These are phyloP conservation scores for Trochalopteron elliotii DNA, from an alignment of 2,113 vertebrate genomes.

Conservation along the genomic window DNA sequence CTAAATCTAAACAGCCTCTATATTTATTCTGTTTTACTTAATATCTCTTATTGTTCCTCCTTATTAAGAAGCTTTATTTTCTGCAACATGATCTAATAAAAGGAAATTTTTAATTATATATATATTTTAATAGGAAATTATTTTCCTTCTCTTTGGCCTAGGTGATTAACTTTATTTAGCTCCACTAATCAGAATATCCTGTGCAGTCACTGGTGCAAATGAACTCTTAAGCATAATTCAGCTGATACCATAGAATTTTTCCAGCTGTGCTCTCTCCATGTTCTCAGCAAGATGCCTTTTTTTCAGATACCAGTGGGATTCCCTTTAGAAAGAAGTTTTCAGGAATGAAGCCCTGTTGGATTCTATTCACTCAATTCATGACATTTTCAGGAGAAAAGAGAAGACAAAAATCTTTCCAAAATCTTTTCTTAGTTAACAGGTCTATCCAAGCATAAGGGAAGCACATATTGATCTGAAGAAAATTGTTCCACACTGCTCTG, in stretches of 20 bases:
- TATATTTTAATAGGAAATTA: neutral
- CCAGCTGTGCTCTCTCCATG: neutral
- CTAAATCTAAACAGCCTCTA: neutral
- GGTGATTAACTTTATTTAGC: neutral
- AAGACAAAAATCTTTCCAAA: neutral
- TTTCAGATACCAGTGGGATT: neutral
- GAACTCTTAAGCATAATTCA: neutral
- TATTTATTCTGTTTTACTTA: neutral
- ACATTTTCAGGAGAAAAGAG: neutral
- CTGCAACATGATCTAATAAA: neutral
- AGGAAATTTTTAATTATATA: neutral
- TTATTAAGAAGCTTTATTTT: neutral
- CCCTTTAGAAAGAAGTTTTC: neutral
- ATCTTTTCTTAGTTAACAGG: neutral
- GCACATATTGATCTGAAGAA: neutral
- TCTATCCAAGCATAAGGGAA: neutral
- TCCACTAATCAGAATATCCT: neutral
- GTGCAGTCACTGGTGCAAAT: neutral
- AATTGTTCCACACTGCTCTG: neutral
- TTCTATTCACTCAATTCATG: neutral
- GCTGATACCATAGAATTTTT: neutral
- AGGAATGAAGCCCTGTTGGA: neutral
- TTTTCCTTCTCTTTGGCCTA: neutral
- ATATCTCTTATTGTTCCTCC: neutral
- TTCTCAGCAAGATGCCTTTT: neutral